Evolutionary conservation across 1,140 invertebrate species (phyloP).

Genomic region (Asbolus verrucosus): DNA sequence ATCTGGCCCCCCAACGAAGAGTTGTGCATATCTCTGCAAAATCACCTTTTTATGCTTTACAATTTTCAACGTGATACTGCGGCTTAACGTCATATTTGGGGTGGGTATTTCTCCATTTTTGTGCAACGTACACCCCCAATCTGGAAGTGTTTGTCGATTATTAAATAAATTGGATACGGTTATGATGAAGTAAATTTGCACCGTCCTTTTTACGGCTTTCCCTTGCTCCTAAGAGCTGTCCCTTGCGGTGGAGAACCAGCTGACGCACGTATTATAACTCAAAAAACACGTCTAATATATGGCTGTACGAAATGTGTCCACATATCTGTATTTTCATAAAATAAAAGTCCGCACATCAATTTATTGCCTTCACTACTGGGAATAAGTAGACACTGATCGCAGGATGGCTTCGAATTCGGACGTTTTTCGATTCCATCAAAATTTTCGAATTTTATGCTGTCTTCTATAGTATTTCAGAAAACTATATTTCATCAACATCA

Average conservation of each 20-base stretch:
- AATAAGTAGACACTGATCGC: conserved; percentile 48
- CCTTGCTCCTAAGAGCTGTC: conserved; percentile 27
- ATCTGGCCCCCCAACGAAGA: not conserved
- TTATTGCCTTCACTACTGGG: conserved; percentile 48
- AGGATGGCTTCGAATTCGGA: conserved; percentile 14
- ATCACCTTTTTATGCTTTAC: conserved; percentile 25
- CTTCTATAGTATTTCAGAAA: too few species aligned
- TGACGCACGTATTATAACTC: conserved; percentile 58
- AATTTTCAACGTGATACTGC: conserved; percentile 24
- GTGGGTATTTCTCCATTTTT: conserved; percentile 19
- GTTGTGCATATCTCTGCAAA: conserved; percentile 16
- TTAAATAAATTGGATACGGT: conserved; percentile 25
- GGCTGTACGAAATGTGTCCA: conserved; percentile 54
- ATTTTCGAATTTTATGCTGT: too few species aligned
- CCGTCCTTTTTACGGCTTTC: conserved; percentile 23
- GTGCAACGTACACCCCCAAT: too few species aligned
- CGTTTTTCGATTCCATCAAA: conserved; percentile 12
- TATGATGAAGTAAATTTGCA: conserved; percentile 33
- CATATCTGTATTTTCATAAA: conserved; percentile 59
- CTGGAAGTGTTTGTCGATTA: too few species aligned
- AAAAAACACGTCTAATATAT: conserved; percentile 58
- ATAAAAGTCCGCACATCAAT: conserved; percentile 58
- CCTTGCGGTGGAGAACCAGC: conserved; percentile 48
- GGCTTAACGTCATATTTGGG: not conserved
- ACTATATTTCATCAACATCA: too few species aligned